Evolutionary conservation across 2,888 invertebrate species (phyloP), one percentile per base, ranked within the genome.

Genomic region (Plagodis pulveraria): DNA sequence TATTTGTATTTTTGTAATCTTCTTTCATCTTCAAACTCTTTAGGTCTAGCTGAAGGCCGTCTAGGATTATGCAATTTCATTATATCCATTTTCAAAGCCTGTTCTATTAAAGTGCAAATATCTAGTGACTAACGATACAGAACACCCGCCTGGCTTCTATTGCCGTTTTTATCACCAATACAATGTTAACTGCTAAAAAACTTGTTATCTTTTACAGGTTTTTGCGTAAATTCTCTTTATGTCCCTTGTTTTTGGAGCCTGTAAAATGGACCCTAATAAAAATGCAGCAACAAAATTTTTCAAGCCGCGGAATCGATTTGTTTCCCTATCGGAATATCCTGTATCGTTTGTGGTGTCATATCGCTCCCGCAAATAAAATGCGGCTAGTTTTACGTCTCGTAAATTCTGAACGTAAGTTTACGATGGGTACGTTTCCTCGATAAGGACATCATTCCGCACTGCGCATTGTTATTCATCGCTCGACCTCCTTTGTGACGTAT

Each of bases 381-480:
- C 51, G 52, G 58, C 53, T 50, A 58, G 58, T 58, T 53, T 53
- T 48, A 55, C 48, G 50, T 44, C 47, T 38, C 51, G 57, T 50
- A 40, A 32, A 9, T 38, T 54, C 62, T 66, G 56, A 65, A 62
- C 62, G 67, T 68, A 57, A 58, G 59, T 60, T 71, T 64, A 66
- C 71, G 65, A 71, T 52, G 66, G 64, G 62, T 72, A 66, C 73
- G 66, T 71, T 70, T 22, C 76, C 75, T 82, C 83, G 76, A 74
- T 85, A 83, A 87, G 89, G 89, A 89, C 88, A 87, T 86, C 83
- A 84, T 85, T 88, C 89, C 91, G 91, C 90, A 91, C 87, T 90
- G 89, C 88, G 91, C 91, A 91, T 91, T 90, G 90, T 90, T 90
- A 89, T 90, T 91, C 90, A 89, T 88, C 85, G 77, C 77, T 77